Evolutionary conservation across 2,113 vertebrate species (phyloP), one percentile per base, ranked within the genome.

Genomic region (Alaudala cheleensis): DNA sequence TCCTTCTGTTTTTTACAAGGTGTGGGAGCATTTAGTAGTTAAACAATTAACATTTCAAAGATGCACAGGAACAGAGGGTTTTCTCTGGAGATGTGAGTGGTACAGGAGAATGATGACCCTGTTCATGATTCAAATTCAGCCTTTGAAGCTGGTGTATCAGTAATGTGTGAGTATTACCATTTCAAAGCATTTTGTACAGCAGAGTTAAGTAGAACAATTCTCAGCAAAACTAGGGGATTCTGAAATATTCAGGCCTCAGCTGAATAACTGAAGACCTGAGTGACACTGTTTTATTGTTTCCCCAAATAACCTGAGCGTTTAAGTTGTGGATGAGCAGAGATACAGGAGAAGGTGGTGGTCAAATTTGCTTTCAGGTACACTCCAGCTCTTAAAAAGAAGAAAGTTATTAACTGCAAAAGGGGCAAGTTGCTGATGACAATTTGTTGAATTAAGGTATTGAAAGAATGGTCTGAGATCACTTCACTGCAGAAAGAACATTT

Each of bases 21-120:
- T 86, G 15, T 37, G 53, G 37, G 44, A 92, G 60, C 72, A 92
- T 95, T 86, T 64, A 78, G 51, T 56, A 65, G 82, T 96, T 88
- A 93, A 94, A 88, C 90, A 92, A 97, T 97, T 97, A 97, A 92
- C 95, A 97, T 96, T 97, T 97, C 96, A 97, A 97, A 97, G 96
- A 71, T 86, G n/a, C 39, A 74, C 10, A 65, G 88, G 82, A 94
- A 81, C 64, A 76, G 94, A 93, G 80, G 34, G 31, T 92, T 90
- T 90, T 92, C 96, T 83, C 95, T 94, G 82, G 95, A 90, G 96
- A 90, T 70, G 11, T 67, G 45, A 92, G 69, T 86, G 80, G 28
- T 95, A 45, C 64, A 69, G 82, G 79, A 90, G 93, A 96, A 96
- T 88, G 92, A 93, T 92, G 92, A 95, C 92, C 90, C 86, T 95